Conservation (phyloP, 64 coral and sea anemone species). For the Dendrophyllia cribrosa region DNA sequence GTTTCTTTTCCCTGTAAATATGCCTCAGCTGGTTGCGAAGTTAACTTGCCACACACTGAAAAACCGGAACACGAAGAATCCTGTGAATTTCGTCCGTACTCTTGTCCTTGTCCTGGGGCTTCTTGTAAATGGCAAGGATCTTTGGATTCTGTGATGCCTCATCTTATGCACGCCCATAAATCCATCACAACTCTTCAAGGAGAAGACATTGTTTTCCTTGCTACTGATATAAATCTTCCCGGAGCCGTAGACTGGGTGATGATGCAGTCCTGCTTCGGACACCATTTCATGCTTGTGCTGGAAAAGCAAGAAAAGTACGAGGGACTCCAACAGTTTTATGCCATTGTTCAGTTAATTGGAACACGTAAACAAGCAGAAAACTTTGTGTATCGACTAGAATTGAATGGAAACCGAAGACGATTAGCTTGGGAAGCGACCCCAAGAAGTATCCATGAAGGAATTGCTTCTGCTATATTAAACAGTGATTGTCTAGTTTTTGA, state of each 20-base stretch:
- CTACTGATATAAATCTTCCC: conserved; percentile 98
- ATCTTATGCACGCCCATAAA: conserved; percentile 98
- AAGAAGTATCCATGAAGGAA: conserved; percentile 98
- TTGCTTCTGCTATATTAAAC: conserved; percentile 96
- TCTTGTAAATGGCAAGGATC: conserved; percentile 99
- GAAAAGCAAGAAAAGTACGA: conserved; percentile 99
- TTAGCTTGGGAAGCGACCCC: conserved; percentile 98
- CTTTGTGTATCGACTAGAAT: conserved; percentile 97
- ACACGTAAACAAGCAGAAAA: conserved; percentile 98
- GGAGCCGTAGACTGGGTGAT: conserved; percentile 99
- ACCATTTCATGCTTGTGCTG: conserved; percentile 98
- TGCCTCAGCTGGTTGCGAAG: conserved; percentile 84
- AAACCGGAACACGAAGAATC: conserved; percentile 98
- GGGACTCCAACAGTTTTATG: conserved; percentile 98
- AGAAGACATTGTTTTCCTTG: conserved; percentile 99
- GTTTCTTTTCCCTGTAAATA: conserved; percentile 99
- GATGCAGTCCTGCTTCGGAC: conserved; percentile 99
- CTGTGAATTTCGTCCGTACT: conserved; percentile 98
- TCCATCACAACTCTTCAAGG: conserved; percentile 99
- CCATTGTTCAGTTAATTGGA: conserved; percentile 99
- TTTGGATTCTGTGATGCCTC: conserved; percentile 97
- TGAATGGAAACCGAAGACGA: conserved; percentile 93
- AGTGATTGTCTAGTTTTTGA: conserved; percentile 99
- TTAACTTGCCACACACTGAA: conserved; percentile 86
- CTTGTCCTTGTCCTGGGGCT: conserved; percentile 97